Base-by-base conservation (phyloP, 2,888 invertebrate species). In the Smittia aterrima region DNA sequence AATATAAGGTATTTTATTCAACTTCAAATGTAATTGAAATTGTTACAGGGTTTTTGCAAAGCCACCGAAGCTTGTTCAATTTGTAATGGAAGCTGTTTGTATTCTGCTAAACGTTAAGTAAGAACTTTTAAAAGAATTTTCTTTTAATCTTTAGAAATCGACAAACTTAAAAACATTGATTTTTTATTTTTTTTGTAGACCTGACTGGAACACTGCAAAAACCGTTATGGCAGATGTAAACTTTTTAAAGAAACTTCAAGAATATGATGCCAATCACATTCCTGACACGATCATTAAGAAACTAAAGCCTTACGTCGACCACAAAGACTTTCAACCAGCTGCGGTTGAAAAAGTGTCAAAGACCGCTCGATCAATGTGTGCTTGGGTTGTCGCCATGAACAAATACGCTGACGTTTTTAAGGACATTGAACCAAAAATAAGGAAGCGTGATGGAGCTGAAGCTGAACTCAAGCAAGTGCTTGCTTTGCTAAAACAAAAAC, bases 351-450 rank as follows among this genome's bases (percentile, higher is more conserved):
- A 91, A 80, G 94, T 92, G 4, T 92, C 91, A 1, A 89, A 92
- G 87, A 95, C 95, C 0, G 95, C 95, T 79, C 91, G 90, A 77
- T 95, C 95, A 7, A 89, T 96, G 84, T 95, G 95, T 78, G 87
- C 95, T 81, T 96, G 96, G 96, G 95, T 96, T 6, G 87, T 91
- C 79, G 96, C 96, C 0, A 91, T 96, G 77, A 93, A 95, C 78
- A 89, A 90, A 80, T 96, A 96, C 80, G 90, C 95, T 0, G 92
- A 92, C 83, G 91, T 95, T 0, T 94, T 90, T 82, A 87, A 89
- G 80, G 88, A 93, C 6, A 95, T 96, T 1, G 93, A 95, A 79
- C 96, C 96, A 0, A 96, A 96, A 82, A 88, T 92, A 74, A 85
- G 89, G 76, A 89, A 87, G 76, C 87, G 94, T 78, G 89, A 90